Base-by-base conservation (phyloP, 2,113 vertebrate genomes). In the Meriones unguiculatus region DNA sequence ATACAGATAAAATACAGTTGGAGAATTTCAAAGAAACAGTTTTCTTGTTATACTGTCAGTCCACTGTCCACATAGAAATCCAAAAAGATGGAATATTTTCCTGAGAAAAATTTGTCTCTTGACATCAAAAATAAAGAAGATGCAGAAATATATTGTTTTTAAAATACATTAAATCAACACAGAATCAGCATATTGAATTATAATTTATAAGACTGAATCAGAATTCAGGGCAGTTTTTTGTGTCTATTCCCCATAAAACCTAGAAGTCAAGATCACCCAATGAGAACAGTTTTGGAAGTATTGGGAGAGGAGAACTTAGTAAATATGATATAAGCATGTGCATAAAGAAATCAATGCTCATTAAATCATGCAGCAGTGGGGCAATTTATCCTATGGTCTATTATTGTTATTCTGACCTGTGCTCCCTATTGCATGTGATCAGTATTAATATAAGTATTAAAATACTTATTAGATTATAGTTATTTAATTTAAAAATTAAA, bases 61-160 rank as follows among this genome's bases (percentile, higher is more conserved):
- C 38, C 81, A 87, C 13, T 95, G 57, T 57, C 76, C 46, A 87
- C 59, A 92, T 87, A 70, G 50, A 90, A 94, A 90, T 95, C 35
- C 80, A 88, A 7, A 50, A 57, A 52, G 67, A 75, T 96, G 46
- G 94, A 94, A 38, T 89, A 94, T 88, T 97, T 97, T 75, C 41
- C 32, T 54, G 59, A 89, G 87, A 78, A 84, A 80, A 96, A 87
- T 18, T 52, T 50, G 38, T 91, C 22, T 96, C 32, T 35, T 89
- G n/a, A 10, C 15, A 85, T 22, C 64, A 75, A 72, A 95, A 52
- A 88, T 65, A 88, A 91, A 67, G 13, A 35, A 52, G 4, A 14
- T 65, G 38, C 11, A 69, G 15, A 91, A 89, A 89, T 89, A 64
- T 73, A 95, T 41, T 94, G 30, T 89, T 32, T 94, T 18, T 67